Base-by-base conservation (phyloP, 1,140 invertebrate species). In the Drosophila pruinosa region DNA sequence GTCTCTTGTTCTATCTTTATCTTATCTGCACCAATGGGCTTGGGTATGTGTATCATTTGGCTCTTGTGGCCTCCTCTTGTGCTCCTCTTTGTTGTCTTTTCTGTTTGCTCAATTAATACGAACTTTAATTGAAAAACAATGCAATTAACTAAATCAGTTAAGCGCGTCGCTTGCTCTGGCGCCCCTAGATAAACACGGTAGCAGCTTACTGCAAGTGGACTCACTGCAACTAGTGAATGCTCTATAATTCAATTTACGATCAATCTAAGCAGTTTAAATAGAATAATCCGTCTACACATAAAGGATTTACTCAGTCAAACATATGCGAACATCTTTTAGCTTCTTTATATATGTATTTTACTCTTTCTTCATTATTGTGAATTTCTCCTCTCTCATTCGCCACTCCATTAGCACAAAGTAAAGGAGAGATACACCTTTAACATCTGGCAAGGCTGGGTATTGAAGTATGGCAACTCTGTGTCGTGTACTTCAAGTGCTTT, bases 111-210 rank as follows among this genome's bases (percentile, higher is more conserved):
- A 88, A 88, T 88, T 89, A 89, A 88, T 78, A 89, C 68, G 61
- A 88, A 82, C 71, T 89, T 78, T 88, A 89, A 88, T 88, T 88
- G 82, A 89, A 88, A 89, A 89, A 89, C 83, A 88, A 88, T 88
- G 86, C 78, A 89, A 88, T 88, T 88, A 88, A 82, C 82, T 88
- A 89, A 88, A 89, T 88, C 82, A 81, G 82, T 82, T 86, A 86
- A 80, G 80, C 80, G 77, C 81, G 64, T 80, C 69, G 65, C 53
- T 41, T 62, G 17, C 17, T 26, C 75, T 80, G 76, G 68, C 80
- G 80, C 75, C 67, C 68, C 74, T 56, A 72, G 61, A 71, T 26
- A 71, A 57, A 41, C 61, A 15, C 31, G 12, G 31, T 6, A 19
- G 22, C 10, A 15, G 7, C 56, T 72, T 50, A 45, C 39, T 41